These are phyloP conservation scores for Scomber scombrus DNA, from an alignment of 2,113 vertebrate genomes.

Conservation along the genomic window DNA sequence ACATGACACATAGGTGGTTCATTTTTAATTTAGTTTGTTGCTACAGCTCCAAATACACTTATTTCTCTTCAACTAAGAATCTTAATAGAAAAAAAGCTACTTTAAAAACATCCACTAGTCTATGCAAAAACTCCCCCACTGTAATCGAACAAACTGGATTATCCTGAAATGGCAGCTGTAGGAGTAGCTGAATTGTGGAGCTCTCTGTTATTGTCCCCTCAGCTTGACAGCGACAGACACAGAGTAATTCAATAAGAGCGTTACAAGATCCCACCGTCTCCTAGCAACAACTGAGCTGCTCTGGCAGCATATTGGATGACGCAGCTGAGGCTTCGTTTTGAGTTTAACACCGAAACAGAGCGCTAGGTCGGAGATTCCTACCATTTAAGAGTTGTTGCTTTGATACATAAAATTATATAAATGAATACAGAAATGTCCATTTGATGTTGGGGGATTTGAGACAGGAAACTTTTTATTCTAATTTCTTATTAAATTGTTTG, in stretches of 20 bases:
- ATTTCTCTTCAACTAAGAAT: no score
- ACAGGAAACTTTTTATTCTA: no score
- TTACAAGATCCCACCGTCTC: constrained; percentile 71
- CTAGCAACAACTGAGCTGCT: constrained; percentile 78
- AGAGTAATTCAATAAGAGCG: constrained; percentile 69
- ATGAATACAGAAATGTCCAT: not conserved
- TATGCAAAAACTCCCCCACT: not conserved
- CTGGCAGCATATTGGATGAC: constrained; percentile 62
- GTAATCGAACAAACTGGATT: not conserved
- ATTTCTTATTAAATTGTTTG: no score
- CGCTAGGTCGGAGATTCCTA: not conserved
- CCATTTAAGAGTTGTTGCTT: not conserved
- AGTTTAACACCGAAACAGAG: constrained; percentile 25
- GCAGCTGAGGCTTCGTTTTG: constrained; percentile 32
- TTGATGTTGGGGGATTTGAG: no score
- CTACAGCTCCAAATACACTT: not conserved
- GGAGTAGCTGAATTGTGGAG: not conserved
- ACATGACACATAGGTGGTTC: not conserved
- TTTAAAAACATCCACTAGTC: not conserved
- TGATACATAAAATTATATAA: not conserved
- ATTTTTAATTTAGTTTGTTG: not conserved
- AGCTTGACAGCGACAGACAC: constrained; percentile 51
- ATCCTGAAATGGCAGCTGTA: constrained; percentile 28
- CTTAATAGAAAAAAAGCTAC: not conserved
- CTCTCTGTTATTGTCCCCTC: constrained; percentile 32